These are phyloP conservation scores for Phaethornis superciliosus DNA, from an alignment of 2,113 vertebrate genomes.

Conservation along the genomic window DNA sequence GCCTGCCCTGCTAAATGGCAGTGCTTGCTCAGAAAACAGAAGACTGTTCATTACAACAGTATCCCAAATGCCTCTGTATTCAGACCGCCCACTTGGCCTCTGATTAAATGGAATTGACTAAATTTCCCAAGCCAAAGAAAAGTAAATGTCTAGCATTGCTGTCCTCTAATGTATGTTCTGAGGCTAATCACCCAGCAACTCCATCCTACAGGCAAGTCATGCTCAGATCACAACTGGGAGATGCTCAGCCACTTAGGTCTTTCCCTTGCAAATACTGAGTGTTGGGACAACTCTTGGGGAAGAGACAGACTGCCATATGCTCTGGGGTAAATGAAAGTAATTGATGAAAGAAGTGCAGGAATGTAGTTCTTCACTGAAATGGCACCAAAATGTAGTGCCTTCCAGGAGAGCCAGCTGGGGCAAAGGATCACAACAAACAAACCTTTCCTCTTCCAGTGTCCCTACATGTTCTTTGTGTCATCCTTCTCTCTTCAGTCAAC, in stretches of 20 bases:
- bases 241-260: not conserved
- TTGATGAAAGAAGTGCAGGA: not conserved
- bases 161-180: not conserved
- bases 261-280: not conserved
- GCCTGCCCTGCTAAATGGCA: not conserved
- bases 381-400: not conserved
- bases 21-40: not conserved
- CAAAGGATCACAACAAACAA: not conserved
- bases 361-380: not conserved
- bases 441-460: not conserved
- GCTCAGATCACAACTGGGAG: not conserved
- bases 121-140: constrained; percentile 15
- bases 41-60: not conserved
- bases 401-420: not conserved
- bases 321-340: not conserved
- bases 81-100: not conserved
- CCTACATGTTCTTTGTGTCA: not conserved
- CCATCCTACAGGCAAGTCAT: not conserved
- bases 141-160: constrained; percentile 12
- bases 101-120: constrained; percentile 42
- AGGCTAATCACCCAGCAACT: not conserved
- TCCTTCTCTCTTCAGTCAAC: not conserved
- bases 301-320: not conserved
- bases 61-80: not conserved
- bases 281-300: not conserved